Percentiles rank a stretch among this genome's conserved stretches.
These are phyloP conservation scores for Chymomyza costata DNA, from an alignment of 1,140 invertebrate species.

Conservation along the genomic window DNA sequence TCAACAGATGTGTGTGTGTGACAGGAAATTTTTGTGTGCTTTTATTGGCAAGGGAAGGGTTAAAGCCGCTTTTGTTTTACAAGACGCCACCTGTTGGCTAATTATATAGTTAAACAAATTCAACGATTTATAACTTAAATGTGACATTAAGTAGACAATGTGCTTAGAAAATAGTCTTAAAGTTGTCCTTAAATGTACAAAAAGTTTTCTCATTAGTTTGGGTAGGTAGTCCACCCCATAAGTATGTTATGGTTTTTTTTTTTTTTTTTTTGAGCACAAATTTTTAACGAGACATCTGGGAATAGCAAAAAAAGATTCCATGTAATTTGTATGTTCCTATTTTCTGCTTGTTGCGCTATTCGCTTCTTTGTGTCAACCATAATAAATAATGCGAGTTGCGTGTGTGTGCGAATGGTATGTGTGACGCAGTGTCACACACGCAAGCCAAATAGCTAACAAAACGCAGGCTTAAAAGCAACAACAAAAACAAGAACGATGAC, in stretches of 20 bases:
- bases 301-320: conserved; percentile 57
- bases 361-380: conserved; percentile 61
- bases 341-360: conserved; percentile 17
- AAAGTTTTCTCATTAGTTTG: too few relatives aligned
- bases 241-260: conserved; percentile 33
- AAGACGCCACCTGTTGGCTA: too few relatives aligned
- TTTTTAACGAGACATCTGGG: conserved; percentile 63
- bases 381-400: conserved; percentile 59
- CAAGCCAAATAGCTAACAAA: conserved; percentile 46
- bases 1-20: conserved; percentile 42
- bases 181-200: too few relatives aligned
- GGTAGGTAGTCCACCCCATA: too few relatives aligned
- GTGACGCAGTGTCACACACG: conserved; percentile 24
- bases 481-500: conserved; percentile 16
- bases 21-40: conserved; percentile 8
- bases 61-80: conserved; percentile 26
- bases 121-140: too few relatives aligned
- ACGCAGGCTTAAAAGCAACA: conserved; percentile 45
- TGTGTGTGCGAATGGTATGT: conserved; percentile 6
- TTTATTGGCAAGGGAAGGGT: conserved; percentile 13
- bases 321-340: too few relatives aligned
- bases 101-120: too few relatives aligned
- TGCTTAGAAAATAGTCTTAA: too few relatives aligned
- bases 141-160: too few relatives aligned
- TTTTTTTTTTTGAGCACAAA: conserved; percentile 34